Base-by-base conservation (phyloP, 2,888 invertebrate species). In the Augochlorella aurata region DNA sequence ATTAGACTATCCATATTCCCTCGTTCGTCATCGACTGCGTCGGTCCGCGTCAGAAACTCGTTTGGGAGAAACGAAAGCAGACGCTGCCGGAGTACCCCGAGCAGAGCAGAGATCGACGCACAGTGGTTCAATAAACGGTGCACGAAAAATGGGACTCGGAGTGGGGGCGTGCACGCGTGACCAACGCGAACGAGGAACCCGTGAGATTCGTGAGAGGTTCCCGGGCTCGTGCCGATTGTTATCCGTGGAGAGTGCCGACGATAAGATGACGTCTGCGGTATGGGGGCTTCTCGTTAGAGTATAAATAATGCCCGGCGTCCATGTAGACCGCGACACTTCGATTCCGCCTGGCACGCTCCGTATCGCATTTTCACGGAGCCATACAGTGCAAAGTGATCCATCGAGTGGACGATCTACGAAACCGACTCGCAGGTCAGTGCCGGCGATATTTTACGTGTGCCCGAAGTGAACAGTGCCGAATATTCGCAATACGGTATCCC, bases 221-320 rank as follows among this genome's bases (percentile, higher is more conserved):
- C 9, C 45, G 69, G 29, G 58, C 68, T 72, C 47, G 29, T 69
- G 16, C 38, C 24, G 52, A 67, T 78, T 58, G 58, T 78, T 75
- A 85, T 86, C 86, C 76, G n/a, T 18, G 14, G 18, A 18, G 18
- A 16, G 18, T 45, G 45, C 50, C 21, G 44, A 67, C 74, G 50
- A 49, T 38, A 63, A 69, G 61, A 66, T 72, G 38, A 77, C 61
- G 63, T 74, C 45, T 49, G 54, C 65, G 61, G 73, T 70, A 50
- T 50, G 69, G 50, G 58, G 47, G 50, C 16, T 77, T 71, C 52
- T 52, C 52, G 72, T 69, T 50, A 69, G 74, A 72, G 79, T 84
- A 87, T 88, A 90, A 88, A 86, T 89, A 88, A 83, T 80, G 70
- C 45, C 65, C 38, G 50, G n/a, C 45, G 74, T 65, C 12, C 47